Evolutionary conservation across 2,113 vertebrate genomes (phyloP).

Genomic region (Tragelaphus scriptus): DNA sequence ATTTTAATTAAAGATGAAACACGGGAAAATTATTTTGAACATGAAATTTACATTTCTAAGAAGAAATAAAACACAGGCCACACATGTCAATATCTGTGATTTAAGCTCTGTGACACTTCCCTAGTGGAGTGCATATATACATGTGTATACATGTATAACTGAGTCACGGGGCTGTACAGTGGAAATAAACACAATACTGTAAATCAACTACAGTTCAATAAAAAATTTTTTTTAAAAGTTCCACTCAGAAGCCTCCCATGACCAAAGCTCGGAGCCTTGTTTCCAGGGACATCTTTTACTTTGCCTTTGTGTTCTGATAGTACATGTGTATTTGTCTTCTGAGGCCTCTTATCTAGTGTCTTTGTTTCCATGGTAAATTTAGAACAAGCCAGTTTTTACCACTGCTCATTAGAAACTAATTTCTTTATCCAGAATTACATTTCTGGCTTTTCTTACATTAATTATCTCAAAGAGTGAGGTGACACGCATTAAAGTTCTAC

Average conservation of each 20-base stretch:
- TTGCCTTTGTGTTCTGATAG: neutral
- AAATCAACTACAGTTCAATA: neutral
- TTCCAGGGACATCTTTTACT: neutral
- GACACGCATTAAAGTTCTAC: too few species aligned
- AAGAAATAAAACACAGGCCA: neutral
- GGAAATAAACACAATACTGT: neutral
- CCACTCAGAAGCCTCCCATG: neutral
- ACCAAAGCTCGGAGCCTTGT: neutral
- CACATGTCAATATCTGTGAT: fast-evolving
- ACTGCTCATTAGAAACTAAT: neutral
- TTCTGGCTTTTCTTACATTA: neutral
- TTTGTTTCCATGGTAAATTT: neutral
- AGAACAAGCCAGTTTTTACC: neutral
- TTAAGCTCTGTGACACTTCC: neutral
- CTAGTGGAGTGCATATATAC: fast-evolving
- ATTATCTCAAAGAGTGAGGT: neutral
- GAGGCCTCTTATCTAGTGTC: neutral
- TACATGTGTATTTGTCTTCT: neutral
- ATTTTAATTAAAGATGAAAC: neutral
- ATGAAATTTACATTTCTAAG: neutral
- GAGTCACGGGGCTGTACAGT: neutral
- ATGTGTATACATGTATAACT: fast-evolving
- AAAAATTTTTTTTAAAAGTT: fast-evolving
- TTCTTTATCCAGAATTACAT: neutral
- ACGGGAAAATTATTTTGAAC: neutral